Percentiles rank a stretch among this genome's conserved stretches.
Conservation (phyloP, 1,140 invertebrate genomes). For the Penaeus vannamei region DNA sequence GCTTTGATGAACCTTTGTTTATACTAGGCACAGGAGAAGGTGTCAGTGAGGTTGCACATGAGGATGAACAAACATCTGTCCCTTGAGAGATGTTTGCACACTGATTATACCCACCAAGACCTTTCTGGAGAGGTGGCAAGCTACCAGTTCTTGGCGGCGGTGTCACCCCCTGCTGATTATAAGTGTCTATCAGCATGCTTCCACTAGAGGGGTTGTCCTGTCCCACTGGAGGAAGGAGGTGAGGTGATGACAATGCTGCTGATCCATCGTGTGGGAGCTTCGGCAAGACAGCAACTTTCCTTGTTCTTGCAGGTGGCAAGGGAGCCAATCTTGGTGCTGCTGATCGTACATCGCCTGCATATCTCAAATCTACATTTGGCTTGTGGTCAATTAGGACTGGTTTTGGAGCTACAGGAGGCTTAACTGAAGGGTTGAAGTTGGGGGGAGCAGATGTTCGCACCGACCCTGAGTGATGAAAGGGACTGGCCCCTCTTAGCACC, state of each 20-base stretch:
- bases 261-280: conserved; percentile 40
- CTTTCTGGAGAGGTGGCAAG: conserved; percentile 54
- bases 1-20: conserved; percentile 32
- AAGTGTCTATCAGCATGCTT: conserved; percentile 45
- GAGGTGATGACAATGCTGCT: background rate
- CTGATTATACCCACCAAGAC: background rate
- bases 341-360: conserved; percentile 37
- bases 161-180: conserved; percentile 30
- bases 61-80: conserved; percentile 37
- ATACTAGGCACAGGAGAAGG: conserved; percentile 52
- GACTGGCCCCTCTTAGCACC: conserved; percentile 59
- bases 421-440: conserved; percentile 38
- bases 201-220: conserved; percentile 43
- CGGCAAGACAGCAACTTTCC: conserved; percentile 42
- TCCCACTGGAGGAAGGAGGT: conserved; percentile 34
- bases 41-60: conserved; percentile 22
- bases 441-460: conserved; percentile 46
- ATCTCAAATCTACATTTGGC: conserved; percentile 41
- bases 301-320: conserved; percentile 53
- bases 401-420: conserved; percentile 57
- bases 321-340: conserved; percentile 49
- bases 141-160: conserved; percentile 19
- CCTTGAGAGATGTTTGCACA: conserved; percentile 25
- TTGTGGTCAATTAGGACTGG: conserved; percentile 49
- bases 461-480: conserved; percentile 58